Evolutionary conservation across 2,888 invertebrate species (phyloP), one percentile per base, ranked within the genome.

Genomic region (Ptilodon capucinus): DNA sequence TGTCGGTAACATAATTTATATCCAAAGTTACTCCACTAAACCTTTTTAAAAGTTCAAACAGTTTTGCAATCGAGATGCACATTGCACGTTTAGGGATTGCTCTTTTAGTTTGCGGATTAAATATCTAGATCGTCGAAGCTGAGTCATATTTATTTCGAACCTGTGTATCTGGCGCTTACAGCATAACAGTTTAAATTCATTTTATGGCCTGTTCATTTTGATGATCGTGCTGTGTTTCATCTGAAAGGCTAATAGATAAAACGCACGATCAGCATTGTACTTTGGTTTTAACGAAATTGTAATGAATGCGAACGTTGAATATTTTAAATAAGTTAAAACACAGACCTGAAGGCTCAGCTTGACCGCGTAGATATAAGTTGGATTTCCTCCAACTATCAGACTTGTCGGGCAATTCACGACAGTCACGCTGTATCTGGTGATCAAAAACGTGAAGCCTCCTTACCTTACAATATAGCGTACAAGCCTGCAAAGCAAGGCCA

Each of bases 401-500:
- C n/a, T n/a, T n/a, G n/a, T n/a, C n/a, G n/a, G n/a, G n/a, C n/a
- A n/a, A n/a, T n/a, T n/a, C n/a, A n/a, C n/a, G n/a, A n/a, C n/a
- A n/a, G n/a, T n/a, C n/a, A n/a, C n/a, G n/a, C n/a, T n/a, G n/a
- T n/a, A n/a, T n/a, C n/a, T n/a, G n/a, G n/a, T n/a, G n/a, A n/a
- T n/a, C n/a, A 17, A 35, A 38, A 38, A n/a, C 13, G 19, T 13
- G 19, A 19, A 38, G 38, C 18, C 5, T 11, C 40, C 40, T 11
- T 40, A 53, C 53, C 45, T 51, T 58, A 53, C 28, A 59, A 40
- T 56, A 39, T 52, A 53, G 62, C 54, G 46, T 46, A 43, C 52
- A 46, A 53, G 62, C 54, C 44, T 46, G 44, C 52, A 46, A 67
- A 63, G 60, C 74, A 72, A 77, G 77, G 77, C 64, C 71, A 70